Evolutionary conservation across 2,888 invertebrate species (phyloP), one percentile per base, ranked within the genome.

Genomic region (Microctonus hyperodae): DNA sequence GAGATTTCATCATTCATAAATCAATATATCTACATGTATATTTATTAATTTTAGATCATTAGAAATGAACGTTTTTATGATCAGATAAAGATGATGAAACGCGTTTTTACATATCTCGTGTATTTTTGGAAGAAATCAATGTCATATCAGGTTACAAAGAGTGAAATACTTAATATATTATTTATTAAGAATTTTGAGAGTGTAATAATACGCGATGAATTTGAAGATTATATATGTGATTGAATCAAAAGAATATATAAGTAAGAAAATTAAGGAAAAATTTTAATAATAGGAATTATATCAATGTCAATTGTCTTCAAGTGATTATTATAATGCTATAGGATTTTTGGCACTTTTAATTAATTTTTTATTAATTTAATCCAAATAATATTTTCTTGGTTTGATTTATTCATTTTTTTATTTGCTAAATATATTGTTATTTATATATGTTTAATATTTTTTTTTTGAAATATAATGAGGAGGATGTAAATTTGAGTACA

Each of bases 21-120:
- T 13, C 22, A 23, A 16, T 35, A n/a, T 58, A 35, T 23, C 40
- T 37, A 16, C 33, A 33, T 13, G 23, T 37, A 37, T 37, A 5
- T 37, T 23, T 25, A 37, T 23, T 56, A 56, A 20, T 16, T 31
- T 56, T 33, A 56, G 20, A 7, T n/a, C 16, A 44, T 33, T 9
- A n/a, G n/a, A n/a, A 48, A 22, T 60, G 31, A 60, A 48, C 60
- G 60, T 60, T 60, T 60, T 48, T 60, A 60, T 60, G 58, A 58
- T 22, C 58, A 58, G 40, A 58, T 37, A 4, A 44, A 16, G 44
- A 44, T 44, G 44, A 44, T 44, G 44, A 44, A 25, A 16, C 60
- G 48, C 48, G 60, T 60, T 60, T 60, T 60, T 60, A 60, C 60
- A 48, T 60, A 60, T 48, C 37, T 7, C n/a, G 48, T 28, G 33